These are phyloP conservation scores for Neolamprologus caudopunctatus DNA, from an alignment of 2,113 vertebrate genomes.

Conservation along the genomic window DNA sequence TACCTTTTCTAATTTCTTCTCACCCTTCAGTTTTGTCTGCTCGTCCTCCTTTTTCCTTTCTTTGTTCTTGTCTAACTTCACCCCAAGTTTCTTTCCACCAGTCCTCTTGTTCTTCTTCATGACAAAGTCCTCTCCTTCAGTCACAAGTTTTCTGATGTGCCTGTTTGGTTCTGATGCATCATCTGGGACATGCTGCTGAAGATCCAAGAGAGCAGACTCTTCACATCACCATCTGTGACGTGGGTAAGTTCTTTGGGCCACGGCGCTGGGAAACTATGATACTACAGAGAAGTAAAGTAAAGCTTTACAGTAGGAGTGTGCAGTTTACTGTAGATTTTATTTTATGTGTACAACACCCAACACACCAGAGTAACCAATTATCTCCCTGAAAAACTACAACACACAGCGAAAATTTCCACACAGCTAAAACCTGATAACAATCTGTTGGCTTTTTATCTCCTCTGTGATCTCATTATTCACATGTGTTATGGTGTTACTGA, in stretches of 20 bases:
- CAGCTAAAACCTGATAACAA: background rate
- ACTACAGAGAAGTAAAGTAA: background rate
- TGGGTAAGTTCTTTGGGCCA: background rate
- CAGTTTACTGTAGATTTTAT: background rate
- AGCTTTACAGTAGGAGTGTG: background rate
- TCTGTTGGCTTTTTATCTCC: background rate
- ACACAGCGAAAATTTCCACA: fast-evolving
- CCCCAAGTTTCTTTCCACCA: background rate
- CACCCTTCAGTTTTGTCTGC: background rate
- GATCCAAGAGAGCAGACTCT: background rate
- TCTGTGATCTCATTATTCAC: background rate
- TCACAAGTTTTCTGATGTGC: background rate
- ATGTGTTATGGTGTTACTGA: background rate
- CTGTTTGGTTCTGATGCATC: background rate
- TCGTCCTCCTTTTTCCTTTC: background rate
- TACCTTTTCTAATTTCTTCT: background rate
- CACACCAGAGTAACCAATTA: background rate
- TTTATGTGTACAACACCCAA: background rate
- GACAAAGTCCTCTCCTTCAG: background rate
- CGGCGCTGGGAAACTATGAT: background rate
- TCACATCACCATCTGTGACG: background rate
- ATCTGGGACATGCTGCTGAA: background rate
- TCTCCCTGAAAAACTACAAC: background rate
- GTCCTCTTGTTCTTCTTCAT: background rate
- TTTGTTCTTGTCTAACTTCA: background rate